Conservation (phyloP, 2,113 vertebrate genomes). For the Spea multiplicata region DNA sequence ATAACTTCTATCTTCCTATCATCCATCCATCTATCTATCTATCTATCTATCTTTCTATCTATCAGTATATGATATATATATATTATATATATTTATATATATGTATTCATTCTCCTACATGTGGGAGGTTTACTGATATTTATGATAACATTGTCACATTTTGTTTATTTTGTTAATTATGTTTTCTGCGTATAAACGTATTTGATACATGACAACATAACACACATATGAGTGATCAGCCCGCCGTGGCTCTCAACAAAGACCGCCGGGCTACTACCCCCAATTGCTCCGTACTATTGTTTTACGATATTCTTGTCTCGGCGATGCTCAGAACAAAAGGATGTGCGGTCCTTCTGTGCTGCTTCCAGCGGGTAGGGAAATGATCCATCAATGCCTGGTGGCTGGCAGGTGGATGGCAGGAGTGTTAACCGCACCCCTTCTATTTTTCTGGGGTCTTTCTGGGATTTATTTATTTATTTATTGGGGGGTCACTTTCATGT, state of each 20-base stretch:
- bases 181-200: not conserved
- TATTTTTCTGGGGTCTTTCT: constrained; percentile 18
- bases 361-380: constrained; percentile 16
- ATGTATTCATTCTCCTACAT: not conserved
- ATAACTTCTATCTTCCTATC: not conserved
- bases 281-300: constrained; percentile 13
- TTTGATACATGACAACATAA: not conserved
- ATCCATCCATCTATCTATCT: not conserved
- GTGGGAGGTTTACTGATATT: not conserved
- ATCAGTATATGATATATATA: not conserved
- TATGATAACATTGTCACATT: not conserved
- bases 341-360: constrained; percentile 21
- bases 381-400: constrained; percentile 33
- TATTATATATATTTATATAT: not conserved
- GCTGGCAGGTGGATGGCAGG: constrained; percentile 35
- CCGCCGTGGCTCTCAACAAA: constrained; percentile 21
- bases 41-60: not conserved
- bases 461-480: not conserved
- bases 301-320: constrained; percentile 14
- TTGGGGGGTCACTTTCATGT: not conserved
- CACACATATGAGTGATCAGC: not conserved
- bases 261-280: not conserved
- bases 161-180: not conserved
- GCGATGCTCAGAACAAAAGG: constrained; percentile 33
- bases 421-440: constrained; percentile 42